A percentile compares a stretch with the other conserved stretches of the same genome.
Conservation (phyloP, 2,888 invertebrate genomes). For the Drosophila leonis region DNA sequence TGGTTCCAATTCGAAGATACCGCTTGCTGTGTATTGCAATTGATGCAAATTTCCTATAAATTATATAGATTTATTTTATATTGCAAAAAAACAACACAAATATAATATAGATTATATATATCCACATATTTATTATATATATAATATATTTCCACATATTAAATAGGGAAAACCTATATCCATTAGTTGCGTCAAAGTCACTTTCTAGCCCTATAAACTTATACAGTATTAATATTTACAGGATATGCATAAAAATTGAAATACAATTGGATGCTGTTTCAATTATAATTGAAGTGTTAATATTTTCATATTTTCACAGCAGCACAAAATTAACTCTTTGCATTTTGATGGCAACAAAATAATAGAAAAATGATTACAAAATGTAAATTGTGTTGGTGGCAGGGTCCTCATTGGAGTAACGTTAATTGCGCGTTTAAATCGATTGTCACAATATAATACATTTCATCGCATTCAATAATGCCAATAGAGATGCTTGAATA, state of each 20-base stretch:
- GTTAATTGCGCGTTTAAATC: slow-evolving; percentile 15
- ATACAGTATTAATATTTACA: neutral
- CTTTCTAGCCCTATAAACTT: neutral
- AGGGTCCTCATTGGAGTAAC: neutral
- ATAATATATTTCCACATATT: too few species aligned
- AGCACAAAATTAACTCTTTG: neutral
- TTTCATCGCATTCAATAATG: slow-evolving; percentile 11
- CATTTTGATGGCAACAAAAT: slow-evolving; percentile 26
- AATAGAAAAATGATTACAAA: slow-evolving; percentile 45
- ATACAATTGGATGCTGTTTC: slow-evolving; percentile 11
- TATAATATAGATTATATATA: neutral
- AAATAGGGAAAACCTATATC: neutral
- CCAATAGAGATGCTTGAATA: slow-evolving; percentile 16
- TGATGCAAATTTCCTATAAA: neutral
- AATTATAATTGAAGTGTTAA: slow-evolving; percentile 21
- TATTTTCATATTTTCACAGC: slow-evolving; percentile 31
- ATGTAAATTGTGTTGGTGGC: slow-evolving; percentile 4
- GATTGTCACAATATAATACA: slow-evolving; percentile 6
- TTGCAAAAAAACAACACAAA: too few species aligned
- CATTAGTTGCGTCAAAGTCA: neutral
- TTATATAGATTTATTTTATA: too few species aligned
- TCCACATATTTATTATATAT: too few species aligned
- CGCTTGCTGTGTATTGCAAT: too few species aligned
- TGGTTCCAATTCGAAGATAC: neutral
- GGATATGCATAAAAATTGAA: slow-evolving; percentile 8